These are phyloP conservation scores for Pseudanteris insignis DNA, from an alignment of 2,888 invertebrate genomes.

Conservation along the genomic window DNA sequence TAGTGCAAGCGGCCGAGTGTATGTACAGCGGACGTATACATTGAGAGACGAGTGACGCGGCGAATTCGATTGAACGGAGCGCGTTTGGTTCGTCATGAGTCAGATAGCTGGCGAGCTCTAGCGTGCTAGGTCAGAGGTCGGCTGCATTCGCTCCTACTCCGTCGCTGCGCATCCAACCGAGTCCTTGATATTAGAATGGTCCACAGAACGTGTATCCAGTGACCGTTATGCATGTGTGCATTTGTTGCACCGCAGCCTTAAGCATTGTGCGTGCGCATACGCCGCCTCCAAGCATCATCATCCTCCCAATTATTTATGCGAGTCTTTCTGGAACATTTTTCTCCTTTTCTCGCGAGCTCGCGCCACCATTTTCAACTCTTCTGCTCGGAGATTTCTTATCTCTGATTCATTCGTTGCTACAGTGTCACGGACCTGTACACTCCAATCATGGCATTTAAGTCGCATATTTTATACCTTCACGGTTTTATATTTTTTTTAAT, in stretches of 20 bases:
- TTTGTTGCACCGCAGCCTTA: conserved; percentile 6
- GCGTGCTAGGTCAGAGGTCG: conserved; percentile 64
- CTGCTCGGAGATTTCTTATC: no score
- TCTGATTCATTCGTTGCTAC: no score
- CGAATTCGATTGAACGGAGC: conserved; percentile 52
- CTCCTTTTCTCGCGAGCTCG: neutral
- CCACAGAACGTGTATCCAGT: conserved; percentile 57
- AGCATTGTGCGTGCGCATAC: conserved; percentile 19
- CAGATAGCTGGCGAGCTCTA: conserved; percentile 62
- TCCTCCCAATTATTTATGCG: conserved; percentile 18
- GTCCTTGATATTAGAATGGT: conserved; percentile 66
- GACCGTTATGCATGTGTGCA: conserved; percentile 52
- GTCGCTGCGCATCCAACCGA: conserved; percentile 49
- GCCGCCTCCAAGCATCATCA: conserved; percentile 22
- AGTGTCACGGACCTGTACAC: no score
- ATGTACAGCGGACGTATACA: conserved; percentile 25
- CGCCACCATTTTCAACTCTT: no score
- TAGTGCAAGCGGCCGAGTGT: conserved; percentile 7
- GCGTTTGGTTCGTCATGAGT: conserved; percentile 60
- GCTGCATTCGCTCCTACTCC: conserved; percentile 59
- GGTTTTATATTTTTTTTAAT: no score
- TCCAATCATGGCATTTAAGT: neutral
- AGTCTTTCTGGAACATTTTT: conserved; percentile 6
- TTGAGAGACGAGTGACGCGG: conserved; percentile 44
- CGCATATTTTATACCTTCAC: no score